A percentile compares a stretch with the other conserved stretches of the same genome.
These are phyloP conservation scores for Gortyna flavago DNA, from an alignment of 2,888 invertebrate species.

Conservation along the genomic window DNA sequence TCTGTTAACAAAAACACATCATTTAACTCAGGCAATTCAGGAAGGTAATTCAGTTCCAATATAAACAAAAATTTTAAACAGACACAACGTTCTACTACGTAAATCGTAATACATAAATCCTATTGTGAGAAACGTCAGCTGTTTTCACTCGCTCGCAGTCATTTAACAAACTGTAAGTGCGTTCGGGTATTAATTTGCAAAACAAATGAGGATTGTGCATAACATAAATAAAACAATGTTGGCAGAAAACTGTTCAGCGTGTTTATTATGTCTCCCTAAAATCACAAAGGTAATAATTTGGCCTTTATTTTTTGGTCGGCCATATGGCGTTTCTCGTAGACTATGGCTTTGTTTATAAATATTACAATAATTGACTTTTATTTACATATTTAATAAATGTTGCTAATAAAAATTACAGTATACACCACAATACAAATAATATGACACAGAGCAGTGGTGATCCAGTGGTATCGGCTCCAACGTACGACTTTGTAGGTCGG, in stretches of 20 bases:
- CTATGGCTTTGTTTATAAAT: constrained; percentile 1
- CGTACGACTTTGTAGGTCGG: too few relatives aligned
- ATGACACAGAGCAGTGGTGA: too few relatives aligned
- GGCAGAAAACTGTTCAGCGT: constrained; percentile 53
- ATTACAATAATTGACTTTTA: not conserved
- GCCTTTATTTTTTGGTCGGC: constrained; percentile 26
- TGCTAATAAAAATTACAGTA: not conserved
- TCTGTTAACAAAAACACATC: not conserved
- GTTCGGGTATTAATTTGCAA: constrained; percentile 86
- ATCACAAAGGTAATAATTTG: constrained; percentile 63
- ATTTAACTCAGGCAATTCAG: not conserved
- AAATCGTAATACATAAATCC: constrained; percentile 70
- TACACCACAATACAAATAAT: not conserved
- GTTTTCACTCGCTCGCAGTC: constrained; percentile 76
- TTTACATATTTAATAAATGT: not conserved
- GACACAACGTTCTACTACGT: constrained; percentile 57
- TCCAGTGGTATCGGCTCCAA: too few relatives aligned
- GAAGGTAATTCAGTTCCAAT: constrained; percentile 17
- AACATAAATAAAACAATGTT: constrained; percentile 69
- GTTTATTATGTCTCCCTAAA: constrained; percentile 63
- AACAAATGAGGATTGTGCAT: constrained; percentile 79
- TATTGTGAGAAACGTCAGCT: constrained; percentile 78
- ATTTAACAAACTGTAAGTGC: constrained; percentile 82
- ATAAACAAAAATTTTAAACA: constrained; percentile 51
- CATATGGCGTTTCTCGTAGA: constrained; percentile 37